Conservation (phyloP, 2,888 invertebrate genomes). For the Cynaeus angustus region DNA sequence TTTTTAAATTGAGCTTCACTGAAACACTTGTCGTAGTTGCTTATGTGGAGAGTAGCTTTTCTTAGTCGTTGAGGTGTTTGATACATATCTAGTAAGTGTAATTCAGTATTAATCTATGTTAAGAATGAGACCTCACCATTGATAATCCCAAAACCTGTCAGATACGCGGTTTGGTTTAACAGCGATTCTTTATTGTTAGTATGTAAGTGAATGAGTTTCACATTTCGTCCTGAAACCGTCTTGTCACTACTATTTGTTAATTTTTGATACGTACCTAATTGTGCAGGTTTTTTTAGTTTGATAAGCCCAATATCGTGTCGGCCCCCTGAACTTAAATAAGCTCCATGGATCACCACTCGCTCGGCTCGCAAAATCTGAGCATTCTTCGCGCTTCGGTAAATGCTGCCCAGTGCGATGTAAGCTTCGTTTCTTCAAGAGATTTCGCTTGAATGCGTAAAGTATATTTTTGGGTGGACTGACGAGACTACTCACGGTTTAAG, state of each 20-base stretch:
- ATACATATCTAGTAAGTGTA: conserved; percentile 61
- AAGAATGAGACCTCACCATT: conserved; percentile 60
- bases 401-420: conserved; percentile 65
- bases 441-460: neutral
- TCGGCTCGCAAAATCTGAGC: conserved; percentile 64
- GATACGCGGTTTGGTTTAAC: conserved; percentile 65
- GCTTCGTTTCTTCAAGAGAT: conserved; percentile 60
- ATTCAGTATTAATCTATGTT: conserved; percentile 4
- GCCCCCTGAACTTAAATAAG: conserved; percentile 62
- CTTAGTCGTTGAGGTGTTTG: conserved; percentile 65
- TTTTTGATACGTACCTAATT: conserved; percentile 61
- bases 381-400: conserved; percentile 63
- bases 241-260: too few relatives aligned
- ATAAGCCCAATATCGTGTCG: conserved; percentile 66
- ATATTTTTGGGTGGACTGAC: neutral
- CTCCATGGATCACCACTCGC: conserved; percentile 63
- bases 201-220: conserved; percentile 65
- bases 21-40: conserved; percentile 64
- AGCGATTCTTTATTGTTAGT: conserved; percentile 64
- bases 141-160: conserved; percentile 69
- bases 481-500: conserved; percentile 64
- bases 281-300: conserved; percentile 61
- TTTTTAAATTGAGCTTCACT: conserved; percentile 57
- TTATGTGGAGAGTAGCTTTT: conserved; percentile 66
- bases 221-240: conserved; percentile 59